Evolutionary conservation across 1,140 invertebrate species (phyloP).

Genomic region (Monochamus saltuarius): DNA sequence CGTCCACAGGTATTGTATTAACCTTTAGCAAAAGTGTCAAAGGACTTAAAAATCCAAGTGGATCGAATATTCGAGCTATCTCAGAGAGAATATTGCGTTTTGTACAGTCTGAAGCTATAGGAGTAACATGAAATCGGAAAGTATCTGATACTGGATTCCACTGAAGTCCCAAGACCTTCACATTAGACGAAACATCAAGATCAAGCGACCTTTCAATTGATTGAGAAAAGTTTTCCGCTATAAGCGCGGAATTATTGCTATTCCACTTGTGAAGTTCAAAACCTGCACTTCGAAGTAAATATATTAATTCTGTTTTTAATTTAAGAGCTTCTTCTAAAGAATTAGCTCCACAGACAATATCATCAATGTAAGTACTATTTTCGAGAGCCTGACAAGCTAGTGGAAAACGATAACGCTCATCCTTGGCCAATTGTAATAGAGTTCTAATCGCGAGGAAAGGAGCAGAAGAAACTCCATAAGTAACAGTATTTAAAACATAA

Average conservation of each 20-base stretch:
- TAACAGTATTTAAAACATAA: slow-evolving; percentile 32
- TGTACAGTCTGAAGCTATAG: slow-evolving; percentile 19
- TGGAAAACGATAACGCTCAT: slow-evolving; percentile 26
- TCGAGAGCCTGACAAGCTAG: slow-evolving; percentile 10
- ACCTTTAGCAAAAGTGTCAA: slow-evolving; percentile 42
- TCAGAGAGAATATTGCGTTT: slow-evolving; percentile 43
- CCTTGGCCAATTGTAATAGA: slow-evolving; percentile 32
- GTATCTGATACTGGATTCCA: slow-evolving; percentile 1
- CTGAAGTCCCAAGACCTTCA: slow-evolving; percentile 12
- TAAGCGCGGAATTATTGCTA: slow-evolving; percentile 3
- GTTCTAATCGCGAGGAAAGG: slow-evolving; percentile 38
- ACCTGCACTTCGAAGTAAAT: neutral
- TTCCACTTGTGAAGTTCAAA: slow-evolving; percentile 6
- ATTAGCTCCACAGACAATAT: neutral
- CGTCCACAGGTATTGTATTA: slow-evolving; percentile 47
- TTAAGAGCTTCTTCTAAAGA: neutral
- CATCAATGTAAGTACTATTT: slow-evolving; percentile 36
- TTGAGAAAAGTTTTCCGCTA: neutral
- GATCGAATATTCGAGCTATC: slow-evolving; percentile 42
- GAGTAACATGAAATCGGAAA: slow-evolving; percentile 2
- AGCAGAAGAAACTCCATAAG: slow-evolving; percentile 39
- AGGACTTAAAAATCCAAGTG: slow-evolving; percentile 45
- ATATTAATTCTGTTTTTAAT: neutral
- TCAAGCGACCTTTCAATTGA: neutral
- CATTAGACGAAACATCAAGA: neutral